Evolutionary conservation across 2,888 invertebrate species (phyloP), one percentile per base, ranked within the genome.

Genomic region (Aphidius colemani): DNA sequence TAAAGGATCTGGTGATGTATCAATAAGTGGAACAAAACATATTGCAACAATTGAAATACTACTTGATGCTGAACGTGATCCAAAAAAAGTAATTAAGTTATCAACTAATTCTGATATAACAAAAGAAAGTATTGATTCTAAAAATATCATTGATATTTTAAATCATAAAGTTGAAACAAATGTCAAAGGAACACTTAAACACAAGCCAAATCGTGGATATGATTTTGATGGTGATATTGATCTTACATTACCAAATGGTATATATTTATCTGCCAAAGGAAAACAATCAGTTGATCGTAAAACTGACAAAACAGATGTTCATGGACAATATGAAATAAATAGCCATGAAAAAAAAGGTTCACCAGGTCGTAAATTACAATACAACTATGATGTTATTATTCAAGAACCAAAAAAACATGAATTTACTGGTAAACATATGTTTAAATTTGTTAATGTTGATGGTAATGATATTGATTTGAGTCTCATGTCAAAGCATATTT

Each of bases 41-140:
- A 86, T 87, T 66, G 84, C 88, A 0, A 87, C 88, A 55, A 73
- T 89, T 0, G 90, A 88, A 53, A 59, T 94, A 5, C 87, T 85
- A 71, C 87, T 91, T 43, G 88, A 92, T 77, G 89, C 86, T 66
- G 89, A 88, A 58, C 90, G 89, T 74, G 88, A 91, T 75, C 88
- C 89, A 51, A 86, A 83, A 51, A 89, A 90, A 72, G 90, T 89
- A 71, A 71, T 93, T 5, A 85, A 86, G 64, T 72, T 92, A 48
- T 86, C 86, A 44, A 90, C 92, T 0, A 85, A 86, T 67, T 88
- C 86, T 61, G 86, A 86, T 67, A 69, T 85, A 0, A 85, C 83
- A 44, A 84, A 83, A 6, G 83, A 83, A 7, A 82, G 85, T 1
- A 50, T 90, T 1, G 87, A 89, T 39, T 87, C 91, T 1, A 90